Evolutionary conservation across 1,140 invertebrate genomes (phyloP), one percentile per base, ranked within the genome.

Genomic region (Pomacea maculata): DNA sequence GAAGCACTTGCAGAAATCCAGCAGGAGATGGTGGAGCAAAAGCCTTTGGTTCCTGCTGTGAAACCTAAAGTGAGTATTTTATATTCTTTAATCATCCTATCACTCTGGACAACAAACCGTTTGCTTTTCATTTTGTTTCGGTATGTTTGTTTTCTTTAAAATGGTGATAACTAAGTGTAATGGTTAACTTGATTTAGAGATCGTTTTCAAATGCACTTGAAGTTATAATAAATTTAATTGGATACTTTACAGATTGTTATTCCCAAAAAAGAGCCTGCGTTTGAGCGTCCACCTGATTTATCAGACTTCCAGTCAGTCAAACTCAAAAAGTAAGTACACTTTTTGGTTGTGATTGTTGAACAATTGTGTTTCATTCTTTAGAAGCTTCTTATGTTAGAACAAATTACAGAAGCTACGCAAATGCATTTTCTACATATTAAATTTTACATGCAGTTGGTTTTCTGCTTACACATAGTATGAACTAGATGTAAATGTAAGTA

Each of bases 271-370:
- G 78, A 74, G 63, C 88, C 89, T 54, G 89, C 90, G 64, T 91
- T 92, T n/a, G 78, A 73, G 61, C 89, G 89, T 55, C 89, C 90
- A 73, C 92, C 93, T 21, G 92, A 94, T 75, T 75, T 88, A 14
- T 86, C 88, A 64, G 89, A 88, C 77, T 83, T 82, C 75, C 85
- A 86, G 63, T 68, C 83, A 52, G 85, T 86, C 29, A 86, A 86
- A 74, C 78, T 97, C n/a, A 96, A 95, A 93, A 91, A 93, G 94
- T 95, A 93, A 93, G 93, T 94, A 74, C 34, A 10, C 54, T 29
- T 34, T 6, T 74, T 52, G 34, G 3, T 45, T 45, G 11, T 21
- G 0, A 29, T 70, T 29, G 11, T 12, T 70, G 34, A 8, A 8
- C 1, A 21, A 15, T 6, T 11, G 11, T 70, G 34, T 70, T 11